These are phyloP conservation scores for Eristalis arbustorum DNA, from an alignment of 2,888 invertebrate species.

Conservation along the genomic window DNA sequence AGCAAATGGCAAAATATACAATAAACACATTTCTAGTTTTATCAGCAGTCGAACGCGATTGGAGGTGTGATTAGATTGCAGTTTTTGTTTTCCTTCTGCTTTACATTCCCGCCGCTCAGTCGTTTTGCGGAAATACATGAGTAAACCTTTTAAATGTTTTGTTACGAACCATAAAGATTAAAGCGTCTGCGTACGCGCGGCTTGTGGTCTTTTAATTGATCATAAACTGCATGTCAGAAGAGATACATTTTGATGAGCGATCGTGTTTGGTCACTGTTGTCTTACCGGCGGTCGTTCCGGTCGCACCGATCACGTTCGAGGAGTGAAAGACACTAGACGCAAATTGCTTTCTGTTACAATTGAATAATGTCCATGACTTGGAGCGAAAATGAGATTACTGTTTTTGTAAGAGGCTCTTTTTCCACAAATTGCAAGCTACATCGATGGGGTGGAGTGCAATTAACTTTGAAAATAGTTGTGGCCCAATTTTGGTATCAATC, in stretches of 20 bases:
- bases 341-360: background rate
- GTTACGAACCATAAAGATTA: background rate
- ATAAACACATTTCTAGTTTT: background rate
- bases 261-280: background rate
- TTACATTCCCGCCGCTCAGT: background rate
- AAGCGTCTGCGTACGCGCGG: background rate
- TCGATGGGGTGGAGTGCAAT: background rate
- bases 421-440: background rate
- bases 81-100: background rate
- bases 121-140: background rate
- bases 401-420: background rate
- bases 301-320: background rate
- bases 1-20: background rate
- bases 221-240: background rate
- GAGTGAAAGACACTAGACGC: background rate
- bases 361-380: background rate
- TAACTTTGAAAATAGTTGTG: background rate
- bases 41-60: conserved; percentile 16
- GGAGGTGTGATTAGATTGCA: conserved; percentile 27
- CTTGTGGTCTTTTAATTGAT: background rate
- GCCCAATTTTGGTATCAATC: background rate
- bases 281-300: background rate
- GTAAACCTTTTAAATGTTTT: background rate
- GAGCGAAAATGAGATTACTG: background rate
- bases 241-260: background rate